Conservation (phyloP, 2,888 invertebrate genomes). For the Coecobrya sp. region DNA sequence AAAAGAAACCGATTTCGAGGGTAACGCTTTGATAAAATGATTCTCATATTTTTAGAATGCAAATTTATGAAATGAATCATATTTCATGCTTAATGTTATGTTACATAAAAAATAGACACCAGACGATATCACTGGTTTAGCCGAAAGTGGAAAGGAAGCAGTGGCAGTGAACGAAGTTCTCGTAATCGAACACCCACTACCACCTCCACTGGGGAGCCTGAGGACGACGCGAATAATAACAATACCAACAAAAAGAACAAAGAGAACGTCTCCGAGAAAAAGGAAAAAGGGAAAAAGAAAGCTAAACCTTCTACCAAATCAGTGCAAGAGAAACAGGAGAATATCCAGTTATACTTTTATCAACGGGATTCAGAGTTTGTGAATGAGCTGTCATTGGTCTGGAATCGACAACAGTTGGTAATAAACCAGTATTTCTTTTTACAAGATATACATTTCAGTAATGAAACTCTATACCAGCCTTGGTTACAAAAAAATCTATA, state of each 20-base stretch:
- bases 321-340: constrained; percentile 41
- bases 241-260: constrained; percentile 12
- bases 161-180: not conserved
- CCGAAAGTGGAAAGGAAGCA: constrained; percentile 32
- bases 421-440: constrained; percentile 61
- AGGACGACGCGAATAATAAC: constrained; percentile 19
- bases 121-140: not conserved
- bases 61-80: not conserved
- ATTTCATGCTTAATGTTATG: too few relatives aligned
- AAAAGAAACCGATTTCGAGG: constrained; percentile 7
- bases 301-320: not conserved
- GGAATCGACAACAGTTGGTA: constrained; percentile 86
- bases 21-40: not conserved
- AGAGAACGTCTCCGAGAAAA: constrained; percentile 2
- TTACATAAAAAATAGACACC: constrained; percentile 1
- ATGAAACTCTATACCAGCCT: too few relatives aligned
- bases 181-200: constrained; percentile 1
- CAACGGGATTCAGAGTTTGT: constrained; percentile 84
- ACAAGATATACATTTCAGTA: too few relatives aligned
- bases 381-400: constrained; percentile 85
- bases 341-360: constrained; percentile 85
- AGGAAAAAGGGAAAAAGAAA: constrained; percentile 17
- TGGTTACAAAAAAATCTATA: not conserved
- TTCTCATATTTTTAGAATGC: not conserved
- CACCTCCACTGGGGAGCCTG: not conserved